A percentile compares a stretch with the other conserved stretches of the same genome.
phyloP scores from a whole-genome alignment of 2,797 vertebrate genomes.

The Acrocephalus scirpaceus region DNA sequence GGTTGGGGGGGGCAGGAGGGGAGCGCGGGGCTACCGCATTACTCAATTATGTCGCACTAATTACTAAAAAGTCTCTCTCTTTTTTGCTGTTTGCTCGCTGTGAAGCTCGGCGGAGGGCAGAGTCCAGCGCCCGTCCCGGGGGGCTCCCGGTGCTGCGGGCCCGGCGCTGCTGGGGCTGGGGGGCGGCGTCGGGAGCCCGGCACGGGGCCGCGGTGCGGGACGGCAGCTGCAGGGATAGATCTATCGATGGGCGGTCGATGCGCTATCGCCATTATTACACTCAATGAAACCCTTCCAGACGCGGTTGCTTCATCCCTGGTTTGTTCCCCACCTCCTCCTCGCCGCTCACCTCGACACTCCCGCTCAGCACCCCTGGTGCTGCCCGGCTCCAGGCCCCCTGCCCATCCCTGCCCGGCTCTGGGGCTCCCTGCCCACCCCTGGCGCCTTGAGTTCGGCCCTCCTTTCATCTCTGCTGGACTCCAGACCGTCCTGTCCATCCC shows the following conservation, averaged over 20 bases:
- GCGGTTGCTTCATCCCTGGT: not conserved
- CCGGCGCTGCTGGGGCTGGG: not conserved
- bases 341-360: not conserved
- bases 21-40: not conserved
- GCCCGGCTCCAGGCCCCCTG: not conserved
- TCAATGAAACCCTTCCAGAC: conserved; percentile 39
- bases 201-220: not conserved
- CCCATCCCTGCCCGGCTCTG: not conserved
- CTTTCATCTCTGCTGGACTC: not conserved
- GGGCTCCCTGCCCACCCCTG: not conserved
- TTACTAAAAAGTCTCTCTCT: conserved; percentile 66
- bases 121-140: not conserved
- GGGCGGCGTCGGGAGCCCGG: not conserved
- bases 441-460: not conserved
- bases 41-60: conserved; percentile 79
- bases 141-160: not conserved
- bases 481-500: not conserved
- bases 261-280: conserved; percentile 50
- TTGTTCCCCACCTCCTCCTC: not conserved
- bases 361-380: not conserved
- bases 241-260: conserved; percentile 48
- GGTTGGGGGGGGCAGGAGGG: not conserved
- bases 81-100: not conserved
- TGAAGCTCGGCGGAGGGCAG: not conserved
- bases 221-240: conserved; percentile 37